Base-by-base conservation (phyloP, 1,140 invertebrate species). In the Rhyzopertha dominica region DNA sequence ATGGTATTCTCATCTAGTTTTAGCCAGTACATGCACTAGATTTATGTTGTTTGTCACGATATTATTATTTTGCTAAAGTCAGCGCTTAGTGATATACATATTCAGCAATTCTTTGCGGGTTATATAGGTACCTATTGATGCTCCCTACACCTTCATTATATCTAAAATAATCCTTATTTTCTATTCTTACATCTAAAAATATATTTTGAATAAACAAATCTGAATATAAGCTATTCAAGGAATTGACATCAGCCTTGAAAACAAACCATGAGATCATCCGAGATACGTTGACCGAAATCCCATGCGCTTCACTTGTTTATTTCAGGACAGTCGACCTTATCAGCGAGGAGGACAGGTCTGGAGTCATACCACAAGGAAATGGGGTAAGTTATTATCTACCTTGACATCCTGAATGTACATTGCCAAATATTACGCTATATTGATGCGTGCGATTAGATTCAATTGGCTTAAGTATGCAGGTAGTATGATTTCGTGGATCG, bases 311-410 rank as follows among this genome's bases (percentile, higher is more conserved):
- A 18, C 40, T 42, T 19, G 37, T 45, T 29, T 29, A 44, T 60
- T 53, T 23, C 42, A 64, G 62, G 29, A 64, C 62, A n/a, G 46
- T 62, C 22, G 60, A 64, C 40, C 44, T 64, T 2, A 40, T 64
- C 13, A 51, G 53, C 36, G 51, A 53, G 26, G 47, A 56, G 36
- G 54, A 64, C 19, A 51, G 55, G 42, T n/a, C 22, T 17, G 49
- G 47, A 28, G 31, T 44, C 12, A 43, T 54, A 13, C 58, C 54
- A 13, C 31, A 44, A 26, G 60, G 62, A 40, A 64, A 64, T 53
- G 62, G 58, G 23, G 62, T 64, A 49, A 59, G 62, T 42, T 26
- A 25, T 9, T 16, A 30, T 14, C n/a, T 34, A 26, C 3, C 13
- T 44, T 23, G 12, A 4, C 18, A 5, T 35, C 10, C 4, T 24